These are phyloP conservation scores for Cremastinae sp. DNA, from an alignment of 2,888 invertebrate genomes.

Conservation along the genomic window DNA sequence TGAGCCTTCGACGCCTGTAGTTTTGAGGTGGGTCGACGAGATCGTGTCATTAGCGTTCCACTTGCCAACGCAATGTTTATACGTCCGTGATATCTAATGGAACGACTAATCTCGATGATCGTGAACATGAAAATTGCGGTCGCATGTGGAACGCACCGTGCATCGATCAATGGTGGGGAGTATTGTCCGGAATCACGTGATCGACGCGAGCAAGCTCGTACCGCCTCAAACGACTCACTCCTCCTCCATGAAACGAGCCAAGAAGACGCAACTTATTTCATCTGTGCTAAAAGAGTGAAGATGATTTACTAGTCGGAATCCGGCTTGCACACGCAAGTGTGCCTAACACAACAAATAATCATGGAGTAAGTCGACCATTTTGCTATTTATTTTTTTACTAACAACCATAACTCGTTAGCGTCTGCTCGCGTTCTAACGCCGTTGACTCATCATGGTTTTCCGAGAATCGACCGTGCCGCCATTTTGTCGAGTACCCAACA, in stretches of 20 bases:
- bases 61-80: too few species aligned
- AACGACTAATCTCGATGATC: not conserved
- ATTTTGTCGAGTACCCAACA: slow-evolving; percentile 7
- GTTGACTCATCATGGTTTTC: not conserved
- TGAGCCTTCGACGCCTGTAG: too few species aligned
- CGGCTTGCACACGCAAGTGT: slow-evolving; percentile 88
- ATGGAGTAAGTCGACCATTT: slow-evolving; percentile 85
- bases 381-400: slow-evolving; percentile 48
- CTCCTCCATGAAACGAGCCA: slow-evolving; percentile 76
- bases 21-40: too few species aligned
- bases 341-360: slow-evolving; percentile 83
- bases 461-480: not conserved
- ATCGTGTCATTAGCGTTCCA: too few species aligned
- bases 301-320: slow-evolving; percentile 88
- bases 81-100: too few species aligned
- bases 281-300: slow-evolving; percentile 82
- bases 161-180: slow-evolving; percentile 10
- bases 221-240: slow-evolving; percentile 69
- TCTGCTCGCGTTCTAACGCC: slow-evolving; percentile 6
- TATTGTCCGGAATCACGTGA: slow-evolving; percentile 66
- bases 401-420: not conserved
- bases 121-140: not conserved
- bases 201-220: slow-evolving; percentile 51
- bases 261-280: slow-evolving; percentile 79
- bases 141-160: not conserved